phyloP scores from a whole-genome alignment of 2,113 vertebrate species.

The Hippolais icterina region DNA sequence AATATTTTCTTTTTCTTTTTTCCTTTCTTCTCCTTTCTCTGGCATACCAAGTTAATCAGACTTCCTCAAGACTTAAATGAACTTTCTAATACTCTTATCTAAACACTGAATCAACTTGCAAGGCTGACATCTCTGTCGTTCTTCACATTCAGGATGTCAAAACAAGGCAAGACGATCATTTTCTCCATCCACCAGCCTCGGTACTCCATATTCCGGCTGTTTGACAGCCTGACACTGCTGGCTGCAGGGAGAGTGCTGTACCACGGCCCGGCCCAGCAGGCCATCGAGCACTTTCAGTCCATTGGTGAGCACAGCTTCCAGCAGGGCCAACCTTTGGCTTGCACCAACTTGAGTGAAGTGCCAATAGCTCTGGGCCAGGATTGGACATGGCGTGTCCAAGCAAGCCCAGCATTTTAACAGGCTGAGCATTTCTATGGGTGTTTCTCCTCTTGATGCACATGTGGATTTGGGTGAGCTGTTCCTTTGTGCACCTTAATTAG shows the following conservation, averaged over 20 bases:
- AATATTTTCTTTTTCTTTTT: background rate
- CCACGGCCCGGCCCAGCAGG: slow-evolving; percentile 80
- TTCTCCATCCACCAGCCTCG: slow-evolving; percentile 96
- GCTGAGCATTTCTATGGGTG: background rate
- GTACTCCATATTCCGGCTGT: slow-evolving; percentile 92
- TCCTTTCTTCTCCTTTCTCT: background rate
- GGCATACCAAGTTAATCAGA: background rate
- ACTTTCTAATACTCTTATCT: background rate
- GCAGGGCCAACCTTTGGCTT: background rate
- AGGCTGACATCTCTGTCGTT: background rate
- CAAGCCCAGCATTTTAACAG: background rate
- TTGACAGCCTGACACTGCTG: slow-evolving; percentile 87
- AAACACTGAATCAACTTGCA: background rate
- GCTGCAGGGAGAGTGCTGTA: slow-evolving; percentile 84
- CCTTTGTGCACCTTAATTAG: background rate
- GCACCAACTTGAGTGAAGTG: background rate
- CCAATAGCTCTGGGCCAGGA: background rate
- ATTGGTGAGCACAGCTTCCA: slow-evolving; percentile 71
- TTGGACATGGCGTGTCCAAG: rapidly evolving
- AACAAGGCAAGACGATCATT: slow-evolving; percentile 86
- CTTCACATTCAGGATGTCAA: slow-evolving; percentile 79
- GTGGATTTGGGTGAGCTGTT: background rate
- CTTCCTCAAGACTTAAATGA: background rate
- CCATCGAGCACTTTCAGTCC: slow-evolving; percentile 82
- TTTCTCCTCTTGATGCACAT: background rate